Evolutionary conservation across 1,140 invertebrate genomes (phyloP), one percentile per base, ranked within the genome.

Genomic region (Conus ventricosus): DNA sequence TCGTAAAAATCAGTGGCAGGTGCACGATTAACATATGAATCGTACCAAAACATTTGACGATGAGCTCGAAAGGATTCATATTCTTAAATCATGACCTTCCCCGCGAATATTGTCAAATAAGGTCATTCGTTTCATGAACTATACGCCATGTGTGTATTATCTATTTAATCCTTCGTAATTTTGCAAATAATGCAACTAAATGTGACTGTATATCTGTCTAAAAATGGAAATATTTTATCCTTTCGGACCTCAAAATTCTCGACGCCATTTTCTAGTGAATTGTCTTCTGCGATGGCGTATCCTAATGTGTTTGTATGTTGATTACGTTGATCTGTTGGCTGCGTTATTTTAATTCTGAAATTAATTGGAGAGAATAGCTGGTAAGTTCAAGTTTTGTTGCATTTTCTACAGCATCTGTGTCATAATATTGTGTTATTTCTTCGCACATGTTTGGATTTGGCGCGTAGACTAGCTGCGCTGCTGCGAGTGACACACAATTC

Each of bases 201-300:
- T 55, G n/a, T 60, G 27, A 54, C 51, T 51, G 55, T 71, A 7
- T 54, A 53, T 57, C n/a, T n/a, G 10, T 20, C 17, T 55, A 13
- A 55, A 83, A 27, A 54, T 81, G 4, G 7, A 20, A 81, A 54
- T 54, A 20, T 87, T 39, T 54, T 55, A 53, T 88, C 89, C 89
- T 85, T 85, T 86, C 88, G 80, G 75, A 82, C 88, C 23, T 81
- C 81, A 27, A 89, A 87, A 88, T 89, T 89, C 87, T 89, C 90
- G 90, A 91, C 91, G 91, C 91, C 91, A 92, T 92, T 87, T 92
- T 92, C 83, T 81, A 75, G 71, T 67, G 51, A 63, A 84, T 57
- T 54, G 75, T 71, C 23, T 53, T 51, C 71, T 87, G 53, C 75
- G 71, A 87, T 87, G 85, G 85, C 85, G 85, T 87, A 87, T 71